Evolutionary conservation across 2,113 vertebrate species (phyloP).

Genomic region (Sorex araneus): DNA sequence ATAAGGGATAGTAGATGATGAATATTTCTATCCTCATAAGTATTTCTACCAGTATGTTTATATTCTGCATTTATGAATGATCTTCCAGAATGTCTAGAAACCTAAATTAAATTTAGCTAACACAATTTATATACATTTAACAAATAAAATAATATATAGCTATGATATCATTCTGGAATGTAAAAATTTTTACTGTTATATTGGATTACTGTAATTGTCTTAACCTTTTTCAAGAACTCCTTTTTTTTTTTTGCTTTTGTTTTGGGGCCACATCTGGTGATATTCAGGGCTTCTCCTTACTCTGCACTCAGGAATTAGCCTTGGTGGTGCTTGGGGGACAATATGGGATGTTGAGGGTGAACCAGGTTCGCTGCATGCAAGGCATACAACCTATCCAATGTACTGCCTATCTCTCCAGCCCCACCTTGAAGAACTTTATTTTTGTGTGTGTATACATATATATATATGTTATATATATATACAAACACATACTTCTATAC

Average conservation of each 20-base stretch:
- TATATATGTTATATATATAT: no score
- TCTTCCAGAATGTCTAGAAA: constrained; percentile 37
- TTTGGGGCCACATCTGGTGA: no score
- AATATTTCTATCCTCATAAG: background rate
- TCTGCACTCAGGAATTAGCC: no score
- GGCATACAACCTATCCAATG: no score
- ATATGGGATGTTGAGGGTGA: no score
- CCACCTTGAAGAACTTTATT: no score
- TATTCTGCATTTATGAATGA: background rate
- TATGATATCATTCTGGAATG: background rate
- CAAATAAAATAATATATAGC: background rate
- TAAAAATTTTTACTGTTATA: background rate
- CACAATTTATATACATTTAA: background rate
- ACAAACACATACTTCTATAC: no score
- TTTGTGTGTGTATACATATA: no score
- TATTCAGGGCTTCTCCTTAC: no score
- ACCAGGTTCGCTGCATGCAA: no score
- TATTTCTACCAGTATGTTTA: background rate
- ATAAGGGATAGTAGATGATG: background rate
- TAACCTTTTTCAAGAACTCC: constrained; percentile 44
- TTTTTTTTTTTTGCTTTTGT: background rate
- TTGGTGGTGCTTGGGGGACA: no score
- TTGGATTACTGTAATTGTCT: background rate
- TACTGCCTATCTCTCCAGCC: no score
- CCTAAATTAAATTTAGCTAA: background rate